These are phyloP conservation scores for Plebejus anna DNA, from an alignment of 2,888 invertebrate genomes.

Conservation along the genomic window DNA sequence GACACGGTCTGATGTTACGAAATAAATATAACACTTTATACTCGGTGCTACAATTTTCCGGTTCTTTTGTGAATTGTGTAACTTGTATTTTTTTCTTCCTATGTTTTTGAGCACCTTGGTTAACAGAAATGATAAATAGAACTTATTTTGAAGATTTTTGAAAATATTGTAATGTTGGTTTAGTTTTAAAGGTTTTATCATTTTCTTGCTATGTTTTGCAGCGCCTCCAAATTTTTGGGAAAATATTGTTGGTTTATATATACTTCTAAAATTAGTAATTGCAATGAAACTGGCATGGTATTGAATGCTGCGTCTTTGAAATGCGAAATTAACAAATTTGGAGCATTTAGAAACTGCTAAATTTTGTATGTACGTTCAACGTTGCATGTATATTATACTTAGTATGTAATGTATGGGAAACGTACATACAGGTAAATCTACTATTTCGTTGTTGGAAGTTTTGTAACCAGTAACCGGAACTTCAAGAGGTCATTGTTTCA, in stretches of 20 bases:
- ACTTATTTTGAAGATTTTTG: no score
- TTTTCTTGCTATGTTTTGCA: no score
- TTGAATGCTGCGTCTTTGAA: no score
- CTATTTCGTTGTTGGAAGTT: background rate
- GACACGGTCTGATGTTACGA: conserved; percentile 15
- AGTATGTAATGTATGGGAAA: background rate
- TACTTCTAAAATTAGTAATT: no score
- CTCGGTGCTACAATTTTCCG: conserved; percentile 9
- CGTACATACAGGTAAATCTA: background rate
- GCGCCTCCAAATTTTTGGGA: no score
- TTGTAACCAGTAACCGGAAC: conserved; percentile 5
- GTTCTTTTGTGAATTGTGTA: background rate
- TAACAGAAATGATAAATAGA: no score
- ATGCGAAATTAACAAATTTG: background rate
- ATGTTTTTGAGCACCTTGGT: no score
- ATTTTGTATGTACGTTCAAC: background rate
- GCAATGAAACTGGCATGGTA: no score
- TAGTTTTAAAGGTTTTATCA: no score
- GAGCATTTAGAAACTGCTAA: background rate
- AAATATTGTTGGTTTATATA: no score
- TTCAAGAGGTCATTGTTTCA: conserved; percentile 10
- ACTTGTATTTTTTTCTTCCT: background rate
- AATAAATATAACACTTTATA: conserved; percentile 13
- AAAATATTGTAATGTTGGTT: no score
- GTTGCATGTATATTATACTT: background rate